Evolutionary conservation across 1,140 invertebrate genomes (phyloP), one percentile per base, ranked within the genome.

Genomic region (Drosophila sucinea): DNA sequence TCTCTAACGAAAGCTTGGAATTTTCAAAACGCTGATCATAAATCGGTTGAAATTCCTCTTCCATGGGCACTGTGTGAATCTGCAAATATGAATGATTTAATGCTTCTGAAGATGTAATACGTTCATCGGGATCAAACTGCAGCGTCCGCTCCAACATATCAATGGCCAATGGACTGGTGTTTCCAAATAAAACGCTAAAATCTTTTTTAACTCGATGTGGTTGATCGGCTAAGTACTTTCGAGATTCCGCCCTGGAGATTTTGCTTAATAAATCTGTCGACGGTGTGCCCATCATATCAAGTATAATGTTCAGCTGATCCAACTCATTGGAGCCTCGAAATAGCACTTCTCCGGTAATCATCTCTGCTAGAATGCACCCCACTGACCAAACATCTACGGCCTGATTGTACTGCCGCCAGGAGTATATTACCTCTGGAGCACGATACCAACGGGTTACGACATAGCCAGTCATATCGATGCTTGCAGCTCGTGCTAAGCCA

Each of bases 321-420:
- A 98, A 98, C 98, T 97, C 98, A 95, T 99, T 97, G 77, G 96
- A 96, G 79, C 99, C 98, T 17, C 98, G 98, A 92, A 99, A 99
- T 58, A 99, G 93, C 10, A 97, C 97, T 90, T 96, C 94, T 47
- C 97, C 95, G 1, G 97, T 98, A 44, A 99, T 93, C 77, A 99
- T 93, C 93, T 99, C 98, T 1, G 98, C 98, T 97, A 99, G 98
- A 66, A 99, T 99, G 92, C 98, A 99, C 8, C 98, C 98, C 44
- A 99, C 98, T 11, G 97, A 98, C 98, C 98, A 99, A 91, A 99
- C 98, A 93, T 99, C 98, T 71, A 99, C 98, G 93, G 98, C 99
- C 93, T 99, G 97, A 93, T 98, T 98, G 90, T 99, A 99, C 91
- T 99, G 97, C 97, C 99, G 99, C 98, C 98, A 99, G 92, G 99